A percentile compares a stretch with the other conserved stretches of the same genome.
Conservation (phyloP, 2,113 vertebrate species). For the Leptosomus discolor region DNA sequence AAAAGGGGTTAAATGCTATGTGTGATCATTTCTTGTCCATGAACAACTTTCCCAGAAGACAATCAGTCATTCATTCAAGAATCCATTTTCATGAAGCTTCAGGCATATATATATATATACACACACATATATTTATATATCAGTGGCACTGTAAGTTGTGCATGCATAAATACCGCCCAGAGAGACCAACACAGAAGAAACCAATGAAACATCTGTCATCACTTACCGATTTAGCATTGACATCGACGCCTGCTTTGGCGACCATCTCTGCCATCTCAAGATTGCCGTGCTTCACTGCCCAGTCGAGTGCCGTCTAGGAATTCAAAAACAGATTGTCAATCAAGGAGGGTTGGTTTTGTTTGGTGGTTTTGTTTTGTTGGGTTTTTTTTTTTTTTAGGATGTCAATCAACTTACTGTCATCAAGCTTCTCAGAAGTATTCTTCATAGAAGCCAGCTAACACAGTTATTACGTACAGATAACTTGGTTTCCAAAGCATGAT, state of each 20-base stretch:
- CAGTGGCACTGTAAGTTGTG: constrained; percentile 15
- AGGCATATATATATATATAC: not conserved
- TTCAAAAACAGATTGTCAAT: constrained; percentile 64
- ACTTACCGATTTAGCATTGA: constrained; percentile 82
- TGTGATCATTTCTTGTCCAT: not conserved
- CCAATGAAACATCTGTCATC: constrained; percentile 74
- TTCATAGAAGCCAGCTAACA: constrained; percentile 4
- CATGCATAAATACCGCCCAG: constrained; percentile 69
- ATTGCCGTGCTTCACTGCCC: constrained; percentile 68
- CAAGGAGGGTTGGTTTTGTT: constrained; percentile 37
- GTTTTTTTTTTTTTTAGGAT: not conserved
- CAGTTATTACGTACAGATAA: constrained; percentile 20
- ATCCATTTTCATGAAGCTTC: constrained; percentile 9
- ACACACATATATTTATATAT: not conserved
- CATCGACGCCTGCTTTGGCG: constrained; percentile 74
- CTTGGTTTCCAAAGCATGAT: constrained; percentile 8
- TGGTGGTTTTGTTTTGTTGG: not conserved
- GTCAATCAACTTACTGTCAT: constrained; percentile 64
- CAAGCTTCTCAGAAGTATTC: constrained; percentile 39
- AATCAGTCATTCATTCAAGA: constrained; percentile 17
- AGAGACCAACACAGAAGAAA: constrained; percentile 57
- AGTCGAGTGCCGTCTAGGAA: constrained; percentile 77
- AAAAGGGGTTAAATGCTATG: not conserved
- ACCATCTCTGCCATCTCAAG: constrained; percentile 75
- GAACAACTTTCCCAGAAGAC: constrained; percentile 10